Conservation (phyloP, 1,140 invertebrate genomes). For the Wiebesia pumilae region DNA sequence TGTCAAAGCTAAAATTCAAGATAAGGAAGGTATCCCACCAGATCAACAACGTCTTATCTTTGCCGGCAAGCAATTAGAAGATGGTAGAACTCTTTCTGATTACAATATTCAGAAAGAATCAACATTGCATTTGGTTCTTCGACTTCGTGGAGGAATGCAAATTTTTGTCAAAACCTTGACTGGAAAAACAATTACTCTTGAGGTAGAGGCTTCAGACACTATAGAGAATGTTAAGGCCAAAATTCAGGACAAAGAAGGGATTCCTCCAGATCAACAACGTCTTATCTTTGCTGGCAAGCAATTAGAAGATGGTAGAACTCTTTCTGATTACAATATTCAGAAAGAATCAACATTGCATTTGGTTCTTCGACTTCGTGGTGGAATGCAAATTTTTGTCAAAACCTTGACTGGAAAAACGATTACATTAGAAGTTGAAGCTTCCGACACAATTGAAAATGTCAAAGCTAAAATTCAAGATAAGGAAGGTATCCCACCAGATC, state of each 20-base stretch:
- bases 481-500: not conserved
- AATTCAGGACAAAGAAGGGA: constrained; percentile 83
- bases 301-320: constrained; percentile 79
- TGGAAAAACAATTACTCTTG: constrained; percentile 84
- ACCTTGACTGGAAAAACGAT: constrained; percentile 81
- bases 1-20: constrained; percentile 85
- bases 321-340: constrained; percentile 1
- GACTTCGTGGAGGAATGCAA: constrained; percentile 82
- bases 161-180: constrained; percentile 83
- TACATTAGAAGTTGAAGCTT: constrained; percentile 80
- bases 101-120: constrained; percentile 88
- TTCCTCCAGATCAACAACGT: constrained; percentile 82
- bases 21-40: constrained; percentile 82
- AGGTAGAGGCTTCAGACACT: constrained; percentile 80
- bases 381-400: constrained; percentile 76
- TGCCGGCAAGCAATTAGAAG: constrained; percentile 72
- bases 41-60: constrained; percentile 83
- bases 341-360: constrained; percentile 78
- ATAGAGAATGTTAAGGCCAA: constrained; percentile 86
- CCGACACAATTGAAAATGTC: constrained; percentile 82
- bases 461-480: constrained; percentile 81
- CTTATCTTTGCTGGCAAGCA: constrained; percentile 84
- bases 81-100: constrained; percentile 75
- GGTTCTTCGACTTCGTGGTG: constrained; percentile 81
- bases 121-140: constrained; percentile 82